phyloP scores from a whole-genome alignment of 2,113 vertebrate genomes.

The Paramisgurnus dabryanus region DNA sequence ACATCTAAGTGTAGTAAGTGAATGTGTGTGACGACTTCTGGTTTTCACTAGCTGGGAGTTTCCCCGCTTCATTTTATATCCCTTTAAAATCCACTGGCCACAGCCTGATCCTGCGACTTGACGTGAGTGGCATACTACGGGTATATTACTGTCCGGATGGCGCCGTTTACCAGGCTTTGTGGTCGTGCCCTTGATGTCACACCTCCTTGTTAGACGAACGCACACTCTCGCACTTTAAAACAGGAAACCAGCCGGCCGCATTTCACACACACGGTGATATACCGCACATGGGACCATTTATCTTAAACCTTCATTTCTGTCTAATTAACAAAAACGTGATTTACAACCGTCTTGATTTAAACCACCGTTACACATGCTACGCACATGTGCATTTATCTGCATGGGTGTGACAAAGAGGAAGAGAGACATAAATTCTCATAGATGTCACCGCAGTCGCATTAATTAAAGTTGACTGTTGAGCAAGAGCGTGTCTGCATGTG shows the following conservation, averaged over 20 bases:
- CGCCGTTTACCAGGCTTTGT: conserved; percentile 8
- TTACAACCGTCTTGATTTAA: conserved; percentile 66
- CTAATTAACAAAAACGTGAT: conserved; percentile 74
- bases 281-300: conserved; percentile 77
- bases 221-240: conserved; percentile 49
- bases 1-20: conserved; percentile 21
- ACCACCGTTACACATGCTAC: conserved; percentile 50
- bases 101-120: conserved; percentile 38
- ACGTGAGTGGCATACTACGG: conserved; percentile 39
- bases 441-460: neutral
- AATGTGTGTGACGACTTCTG: neutral
- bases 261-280: conserved; percentile 55
- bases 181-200: conserved; percentile 46
- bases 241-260: conserved; percentile 67
- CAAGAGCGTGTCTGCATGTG: neutral
- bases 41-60: conserved; percentile 15
- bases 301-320: conserved; percentile 71
- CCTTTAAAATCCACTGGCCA: conserved; percentile 31
- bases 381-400: conserved; percentile 49
- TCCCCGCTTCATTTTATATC: conserved; percentile 28
- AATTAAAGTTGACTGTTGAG: neutral
- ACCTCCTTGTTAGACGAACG: conserved; percentile 54
- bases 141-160: conserved; percentile 30
- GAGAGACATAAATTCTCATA: conserved; percentile 4
- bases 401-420: conserved; percentile 37